phyloP scores from a whole-genome alignment of 53 echinoderm and acorn worm species.

The Hippasteria phrygiana region DNA sequence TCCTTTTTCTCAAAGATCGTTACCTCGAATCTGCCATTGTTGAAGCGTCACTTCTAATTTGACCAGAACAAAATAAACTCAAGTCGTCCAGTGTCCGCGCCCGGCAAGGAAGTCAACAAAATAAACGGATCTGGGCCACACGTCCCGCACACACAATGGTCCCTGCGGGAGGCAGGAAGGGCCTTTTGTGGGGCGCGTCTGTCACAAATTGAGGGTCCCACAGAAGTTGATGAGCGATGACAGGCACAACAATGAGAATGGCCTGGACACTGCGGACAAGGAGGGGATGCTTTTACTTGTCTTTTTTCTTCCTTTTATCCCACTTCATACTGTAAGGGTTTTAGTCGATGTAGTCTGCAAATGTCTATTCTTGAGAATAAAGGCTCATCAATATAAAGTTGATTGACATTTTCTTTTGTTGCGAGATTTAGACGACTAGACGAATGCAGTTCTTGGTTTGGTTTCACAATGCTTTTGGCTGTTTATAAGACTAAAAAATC shows the following conservation, averaged over 20 bases:
- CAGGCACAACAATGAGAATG: neutral
- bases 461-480: no score
- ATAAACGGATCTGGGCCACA: neutral
- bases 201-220: neutral
- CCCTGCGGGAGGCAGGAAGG: neutral
- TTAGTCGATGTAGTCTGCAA: neutral
- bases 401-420: neutral
- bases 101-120: neutral
- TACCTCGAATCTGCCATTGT: neutral
- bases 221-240: constrained; percentile 31
- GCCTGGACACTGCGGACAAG: neutral
- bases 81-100: neutral
- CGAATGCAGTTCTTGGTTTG: no score
- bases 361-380: neutral
- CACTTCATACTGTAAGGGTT: neutral
- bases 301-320: neutral
- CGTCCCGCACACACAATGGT: neutral
- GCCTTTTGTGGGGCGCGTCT: constrained; percentile 1
- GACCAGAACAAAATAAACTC: neutral
- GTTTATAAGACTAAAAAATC: no score
- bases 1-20: neutral
- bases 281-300: constrained; percentile 18
- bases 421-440: no score
- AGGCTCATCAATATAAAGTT: neutral
- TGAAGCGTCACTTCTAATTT: neutral